These are phyloP conservation scores for Eriocheir sinensis DNA, from an alignment of 1,140 invertebrate genomes.

Conservation along the genomic window DNA sequence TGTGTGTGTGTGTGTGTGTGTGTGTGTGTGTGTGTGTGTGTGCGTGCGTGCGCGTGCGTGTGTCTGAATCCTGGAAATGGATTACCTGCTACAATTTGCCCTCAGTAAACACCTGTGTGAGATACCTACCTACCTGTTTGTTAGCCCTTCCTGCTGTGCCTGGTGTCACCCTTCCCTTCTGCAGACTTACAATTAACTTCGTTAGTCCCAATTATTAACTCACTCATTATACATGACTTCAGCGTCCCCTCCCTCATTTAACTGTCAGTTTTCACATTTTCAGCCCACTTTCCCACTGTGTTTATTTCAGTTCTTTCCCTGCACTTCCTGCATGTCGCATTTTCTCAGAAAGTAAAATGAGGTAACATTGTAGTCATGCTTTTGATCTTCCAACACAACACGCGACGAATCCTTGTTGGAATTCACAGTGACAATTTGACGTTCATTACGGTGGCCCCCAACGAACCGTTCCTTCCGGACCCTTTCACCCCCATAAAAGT, in stretches of 20 bases:
- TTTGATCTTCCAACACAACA: background rate
- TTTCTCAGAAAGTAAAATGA: background rate
- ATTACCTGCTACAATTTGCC: conserved; percentile 3
- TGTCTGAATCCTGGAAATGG: background rate
- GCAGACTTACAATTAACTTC: background rate
- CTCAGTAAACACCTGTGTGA: background rate
- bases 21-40: conserved; percentile 22
- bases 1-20: conserved; percentile 22
- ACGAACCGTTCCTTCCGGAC: no score
- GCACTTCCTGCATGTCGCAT: background rate
- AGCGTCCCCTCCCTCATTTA: background rate
- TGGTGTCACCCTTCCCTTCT: no score
- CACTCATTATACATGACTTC: no score
- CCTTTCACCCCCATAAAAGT: no score
- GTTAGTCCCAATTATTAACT: conserved; percentile 8
- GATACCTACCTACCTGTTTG: no score
- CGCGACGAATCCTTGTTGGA: background rate
- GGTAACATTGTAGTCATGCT: background rate
- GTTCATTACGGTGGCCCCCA: no score
- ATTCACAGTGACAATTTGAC: no score
- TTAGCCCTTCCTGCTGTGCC: no score
- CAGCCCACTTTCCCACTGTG: background rate
- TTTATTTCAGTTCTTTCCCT: background rate
- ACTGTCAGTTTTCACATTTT: background rate
- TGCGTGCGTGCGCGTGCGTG: conserved; percentile 19